Conservation (phyloP, 2,797 vertebrate genomes). For the Crypturellus tataupa region DNA sequence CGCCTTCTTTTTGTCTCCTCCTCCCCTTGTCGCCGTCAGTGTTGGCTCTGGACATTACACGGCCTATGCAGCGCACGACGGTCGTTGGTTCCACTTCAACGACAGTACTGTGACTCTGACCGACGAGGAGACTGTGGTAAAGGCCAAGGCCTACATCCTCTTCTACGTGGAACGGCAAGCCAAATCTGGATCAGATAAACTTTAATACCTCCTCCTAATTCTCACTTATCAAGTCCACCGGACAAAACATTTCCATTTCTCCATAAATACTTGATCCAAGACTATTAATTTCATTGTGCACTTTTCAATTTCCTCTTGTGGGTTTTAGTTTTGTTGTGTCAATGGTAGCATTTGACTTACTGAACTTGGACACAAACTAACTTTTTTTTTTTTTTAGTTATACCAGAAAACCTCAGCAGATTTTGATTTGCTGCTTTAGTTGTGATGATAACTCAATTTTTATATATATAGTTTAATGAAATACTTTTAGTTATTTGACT, state of each 20-base stretch:
- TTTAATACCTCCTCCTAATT: slow-evolving; percentile 80
- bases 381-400: slow-evolving; percentile 77
- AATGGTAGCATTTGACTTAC: slow-evolving; percentile 80
- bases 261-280: slow-evolving; percentile 87
- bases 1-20: not conserved
- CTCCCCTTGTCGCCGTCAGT: slow-evolving; percentile 71
- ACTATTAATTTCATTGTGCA: slow-evolving; percentile 85
- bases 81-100: slow-evolving; percentile 98
- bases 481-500: slow-evolving; percentile 77
- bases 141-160: slow-evolving; percentile 98
- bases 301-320: slow-evolving; percentile 83
- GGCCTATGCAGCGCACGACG: slow-evolving; percentile 92
- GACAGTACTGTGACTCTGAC: slow-evolving; percentile 97
- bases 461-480: slow-evolving; percentile 82
- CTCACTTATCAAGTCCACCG: slow-evolving; percentile 70
- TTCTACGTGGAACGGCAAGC: slow-evolving; percentile 93
- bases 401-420: slow-evolving; percentile 86
- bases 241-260: slow-evolving; percentile 82
- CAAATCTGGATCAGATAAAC: slow-evolving; percentile 83
- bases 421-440: slow-evolving; percentile 87
- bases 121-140: slow-evolving; percentile 92
- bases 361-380: slow-evolving; percentile 81
- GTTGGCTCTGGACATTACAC: slow-evolving; percentile 98
- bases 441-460: slow-evolving; percentile 82
- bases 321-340: slow-evolving; percentile 82